Conservation (phyloP, 2,888 invertebrate genomes). For the Cerceris ruficornis region DNA sequence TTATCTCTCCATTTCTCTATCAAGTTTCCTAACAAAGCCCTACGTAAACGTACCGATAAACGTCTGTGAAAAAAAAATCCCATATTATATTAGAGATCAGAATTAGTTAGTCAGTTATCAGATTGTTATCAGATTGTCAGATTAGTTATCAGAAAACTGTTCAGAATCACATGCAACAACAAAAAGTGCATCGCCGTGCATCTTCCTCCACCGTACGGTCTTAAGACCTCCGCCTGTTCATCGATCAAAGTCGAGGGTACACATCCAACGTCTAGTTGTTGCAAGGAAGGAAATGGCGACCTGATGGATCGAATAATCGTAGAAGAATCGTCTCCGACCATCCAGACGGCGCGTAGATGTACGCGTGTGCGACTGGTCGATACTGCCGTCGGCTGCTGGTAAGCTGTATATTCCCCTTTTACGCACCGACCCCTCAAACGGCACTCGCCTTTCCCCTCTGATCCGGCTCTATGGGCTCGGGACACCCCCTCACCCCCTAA, state of each 20-base stretch:
- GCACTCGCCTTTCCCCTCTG: constrained; percentile 34
- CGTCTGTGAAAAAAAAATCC: too few relatives aligned
- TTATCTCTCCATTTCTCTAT: too few relatives aligned
- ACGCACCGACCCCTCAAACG: constrained; percentile 59
- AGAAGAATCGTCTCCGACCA: constrained; percentile 53
- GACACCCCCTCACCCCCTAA: constrained; percentile 22
- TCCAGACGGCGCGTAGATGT: constrained; percentile 53
- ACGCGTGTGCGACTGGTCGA: constrained; percentile 74
- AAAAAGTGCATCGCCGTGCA: neutral
- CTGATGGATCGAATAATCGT: constrained; percentile 62
- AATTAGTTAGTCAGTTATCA: too few relatives aligned
- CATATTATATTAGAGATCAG: too few relatives aligned
- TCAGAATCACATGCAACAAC: neutral
- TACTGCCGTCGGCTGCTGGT: constrained; percentile 73
- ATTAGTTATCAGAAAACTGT: too few relatives aligned
- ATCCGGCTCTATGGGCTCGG: constrained; percentile 30
- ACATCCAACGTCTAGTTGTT: constrained; percentile 3
- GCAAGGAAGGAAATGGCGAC: constrained; percentile 17
- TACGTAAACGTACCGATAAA: too few relatives aligned
- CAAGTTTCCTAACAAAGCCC: too few relatives aligned
- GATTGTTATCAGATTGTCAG: too few relatives aligned
- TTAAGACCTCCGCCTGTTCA: constrained; percentile 10
- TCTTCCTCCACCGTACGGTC: constrained; percentile 5
- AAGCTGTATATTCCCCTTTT: constrained; percentile 64
- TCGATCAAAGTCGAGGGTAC: constrained; percentile 28